Conservation (phyloP, 2,888 invertebrate genomes). For the Drosophila niveifrons region DNA sequence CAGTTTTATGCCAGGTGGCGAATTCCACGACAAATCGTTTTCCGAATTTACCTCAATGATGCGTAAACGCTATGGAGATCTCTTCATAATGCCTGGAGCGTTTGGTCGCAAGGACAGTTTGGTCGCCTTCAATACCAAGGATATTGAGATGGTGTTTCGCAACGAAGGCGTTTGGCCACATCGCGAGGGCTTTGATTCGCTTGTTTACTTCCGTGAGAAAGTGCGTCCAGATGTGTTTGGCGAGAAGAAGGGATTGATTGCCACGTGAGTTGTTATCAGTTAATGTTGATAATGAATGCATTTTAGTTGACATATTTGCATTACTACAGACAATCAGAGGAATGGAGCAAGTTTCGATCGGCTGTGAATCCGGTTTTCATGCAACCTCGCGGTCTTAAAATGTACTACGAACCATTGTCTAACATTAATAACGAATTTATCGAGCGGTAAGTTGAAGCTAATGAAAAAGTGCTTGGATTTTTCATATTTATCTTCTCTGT, state of each 20-base stretch:
- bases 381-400: conserved; percentile 87
- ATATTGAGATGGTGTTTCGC: conserved; percentile 85
- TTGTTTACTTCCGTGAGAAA: conserved; percentile 76
- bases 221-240: conserved; percentile 58
- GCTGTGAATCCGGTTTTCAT: conserved; percentile 89
- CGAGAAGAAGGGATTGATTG: conserved; percentile 44
- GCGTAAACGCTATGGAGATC: conserved; percentile 65
- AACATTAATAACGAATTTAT: conserved; percentile 84
- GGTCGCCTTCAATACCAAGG: conserved; percentile 86
- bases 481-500: background rate
- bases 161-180: conserved; percentile 85
- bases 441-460: conserved; percentile 50
- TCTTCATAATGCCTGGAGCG: conserved; percentile 84
- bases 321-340: conserved; percentile 86
- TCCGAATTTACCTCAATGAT: conserved; percentile 41
- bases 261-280: conserved; percentile 39
- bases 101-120: conserved; percentile 79
- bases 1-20: conserved; percentile 63
- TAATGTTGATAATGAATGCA: background rate
- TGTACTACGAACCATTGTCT: conserved; percentile 85
- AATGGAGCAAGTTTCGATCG: conserved; percentile 85
- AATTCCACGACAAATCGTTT: conserved; percentile 49
- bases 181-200: conserved; percentile 83
- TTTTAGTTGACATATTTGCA: background rate
- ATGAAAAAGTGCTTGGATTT: background rate